Evolutionary conservation across 2,113 vertebrate species (phyloP).

Genomic region (Semnornis frantzii): DNA sequence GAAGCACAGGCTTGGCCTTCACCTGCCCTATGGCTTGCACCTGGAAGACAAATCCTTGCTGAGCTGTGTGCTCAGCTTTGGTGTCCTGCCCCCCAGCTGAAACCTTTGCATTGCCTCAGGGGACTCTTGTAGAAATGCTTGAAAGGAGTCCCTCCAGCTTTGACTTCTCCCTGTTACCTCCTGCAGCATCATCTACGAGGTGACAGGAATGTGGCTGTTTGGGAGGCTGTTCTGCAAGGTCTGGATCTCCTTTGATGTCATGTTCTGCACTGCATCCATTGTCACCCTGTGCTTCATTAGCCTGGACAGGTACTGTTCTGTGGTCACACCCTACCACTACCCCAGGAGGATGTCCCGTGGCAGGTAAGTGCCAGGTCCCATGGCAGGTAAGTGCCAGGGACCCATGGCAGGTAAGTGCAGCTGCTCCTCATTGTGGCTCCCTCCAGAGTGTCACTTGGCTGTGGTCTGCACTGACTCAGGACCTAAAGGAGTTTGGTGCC

Average conservation of each 20-base stretch:
- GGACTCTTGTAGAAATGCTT: neutral
- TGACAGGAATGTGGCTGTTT: slow-evolving; percentile 74
- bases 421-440: neutral
- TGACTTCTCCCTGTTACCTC: neutral
- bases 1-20: neutral
- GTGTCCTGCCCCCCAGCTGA: neutral
- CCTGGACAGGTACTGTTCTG: slow-evolving; percentile 76
- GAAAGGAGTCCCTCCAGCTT: neutral
- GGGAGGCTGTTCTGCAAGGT: slow-evolving; percentile 77
- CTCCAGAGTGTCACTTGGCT: neutral
- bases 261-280: slow-evolving; percentile 76
- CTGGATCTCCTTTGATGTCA: slow-evolving; percentile 79
- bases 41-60: neutral
- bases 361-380: slow-evolving; percentile 68
- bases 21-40: neutral
- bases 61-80: neutral
- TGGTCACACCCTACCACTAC: slow-evolving; percentile 73
- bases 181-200: slow-evolving; percentile 74
- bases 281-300: slow-evolving; percentile 78
- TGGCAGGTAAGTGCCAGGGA: slow-evolving; percentile 57
- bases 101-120: rapidly evolving
- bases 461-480: rapidly evolving
- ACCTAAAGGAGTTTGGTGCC: neutral
- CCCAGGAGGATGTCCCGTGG: slow-evolving; percentile 76
- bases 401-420: slow-evolving; percentile 69